phyloP scores from a whole-genome alignment of 1,140 invertebrate species.

The Drosophila nikananu region DNA sequence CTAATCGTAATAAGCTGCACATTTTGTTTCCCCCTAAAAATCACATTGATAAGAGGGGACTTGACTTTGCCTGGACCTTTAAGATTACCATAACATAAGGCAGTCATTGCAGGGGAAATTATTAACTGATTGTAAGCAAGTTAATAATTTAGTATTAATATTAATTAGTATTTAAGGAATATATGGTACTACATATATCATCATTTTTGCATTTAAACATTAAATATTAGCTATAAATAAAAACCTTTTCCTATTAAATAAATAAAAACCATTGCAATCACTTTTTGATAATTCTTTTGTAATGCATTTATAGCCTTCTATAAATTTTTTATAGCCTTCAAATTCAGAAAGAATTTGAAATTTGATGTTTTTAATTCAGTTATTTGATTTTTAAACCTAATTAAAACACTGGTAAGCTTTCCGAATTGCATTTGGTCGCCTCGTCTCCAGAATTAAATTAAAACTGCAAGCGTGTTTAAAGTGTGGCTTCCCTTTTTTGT shows the following conservation, averaged over 20 bases:
- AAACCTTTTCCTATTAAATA: background rate
- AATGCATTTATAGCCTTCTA: background rate
- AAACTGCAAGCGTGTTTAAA: too few relatives aligned
- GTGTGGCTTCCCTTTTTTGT: too few relatives aligned
- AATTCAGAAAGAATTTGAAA: background rate
- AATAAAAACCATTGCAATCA: background rate
- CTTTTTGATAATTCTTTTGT: background rate
- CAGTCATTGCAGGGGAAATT: too few relatives aligned
- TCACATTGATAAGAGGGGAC: conserved; percentile 70
- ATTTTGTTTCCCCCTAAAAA: conserved; percentile 76
- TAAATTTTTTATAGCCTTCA: too few relatives aligned
- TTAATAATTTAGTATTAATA: background rate
- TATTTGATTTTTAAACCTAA: too few relatives aligned
- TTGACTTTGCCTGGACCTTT: conserved; percentile 79
- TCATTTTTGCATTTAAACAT: background rate
- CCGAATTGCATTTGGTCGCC: too few relatives aligned
- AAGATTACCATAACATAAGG: conserved; percentile 65
- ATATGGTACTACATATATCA: too few relatives aligned
- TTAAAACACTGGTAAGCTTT: too few relatives aligned
- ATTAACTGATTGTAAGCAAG: background rate
- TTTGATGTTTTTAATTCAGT: too few relatives aligned
- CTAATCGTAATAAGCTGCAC: conserved; percentile 48
- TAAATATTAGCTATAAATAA: background rate
- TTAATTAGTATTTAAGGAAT: background rate
- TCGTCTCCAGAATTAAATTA: too few relatives aligned